Percentiles rank a stretch among this genome's conserved stretches.
These are phyloP conservation scores for Lasioglossum villosulum DNA, from an alignment of 2,888 invertebrate species.

Conservation along the genomic window DNA sequence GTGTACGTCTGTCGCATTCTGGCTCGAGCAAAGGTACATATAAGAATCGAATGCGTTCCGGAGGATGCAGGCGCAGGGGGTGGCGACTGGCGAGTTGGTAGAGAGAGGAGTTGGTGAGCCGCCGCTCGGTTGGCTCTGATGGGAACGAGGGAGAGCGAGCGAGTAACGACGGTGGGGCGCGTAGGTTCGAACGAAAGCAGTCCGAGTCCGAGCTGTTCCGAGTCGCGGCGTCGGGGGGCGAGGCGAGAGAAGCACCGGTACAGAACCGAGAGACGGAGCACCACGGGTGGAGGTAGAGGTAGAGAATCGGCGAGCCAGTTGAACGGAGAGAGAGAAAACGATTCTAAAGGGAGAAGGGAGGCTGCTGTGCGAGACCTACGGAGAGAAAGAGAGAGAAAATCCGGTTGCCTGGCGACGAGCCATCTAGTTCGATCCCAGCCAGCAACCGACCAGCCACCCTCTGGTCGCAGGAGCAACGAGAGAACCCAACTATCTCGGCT, in stretches of 20 bases:
- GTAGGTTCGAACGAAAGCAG: constrained; percentile 30
- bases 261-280: constrained; percentile 24
- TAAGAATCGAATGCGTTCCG: constrained; percentile 55
- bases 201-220: not conserved
- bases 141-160: constrained; percentile 38
- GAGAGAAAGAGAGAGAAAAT: constrained; percentile 64
- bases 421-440: constrained; percentile 84
- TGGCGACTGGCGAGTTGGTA: constrained; percentile 21
- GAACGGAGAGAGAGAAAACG: constrained; percentile 31
- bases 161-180: constrained; percentile 41
- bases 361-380: not conserved
- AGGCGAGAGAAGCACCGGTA: constrained; percentile 39
- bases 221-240: too few species aligned
- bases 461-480: constrained; percentile 70
- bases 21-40: constrained; percentile 36
- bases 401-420: constrained; percentile 84
- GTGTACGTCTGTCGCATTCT: not conserved
- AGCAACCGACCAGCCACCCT: constrained; percentile 75
- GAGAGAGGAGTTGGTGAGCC: constrained; percentile 46
- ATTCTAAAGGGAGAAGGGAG: constrained; percentile 12
- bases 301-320: constrained; percentile 18
- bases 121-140: constrained; percentile 34
- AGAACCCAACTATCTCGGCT: constrained; percentile 46
- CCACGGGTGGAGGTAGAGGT: constrained; percentile 11
- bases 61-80: constrained; percentile 50